Evolutionary conservation across 2,113 vertebrate genomes (phyloP).

Genomic region (Cryptotis parvus): DNA sequence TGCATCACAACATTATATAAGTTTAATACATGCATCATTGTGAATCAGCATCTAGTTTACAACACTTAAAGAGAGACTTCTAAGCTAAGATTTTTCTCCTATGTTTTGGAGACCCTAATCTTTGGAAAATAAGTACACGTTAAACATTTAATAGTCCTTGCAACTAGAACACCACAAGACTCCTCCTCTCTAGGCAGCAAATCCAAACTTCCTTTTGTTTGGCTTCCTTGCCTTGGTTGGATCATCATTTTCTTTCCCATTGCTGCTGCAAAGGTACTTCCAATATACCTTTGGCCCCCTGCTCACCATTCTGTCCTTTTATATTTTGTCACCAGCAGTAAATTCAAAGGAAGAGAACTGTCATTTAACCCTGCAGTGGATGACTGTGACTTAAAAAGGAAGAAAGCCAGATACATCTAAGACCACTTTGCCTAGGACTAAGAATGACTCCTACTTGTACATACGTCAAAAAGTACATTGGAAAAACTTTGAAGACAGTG

Average conservation of each 20-base stretch:
- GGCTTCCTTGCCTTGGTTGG: neutral
- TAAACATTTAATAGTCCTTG: neutral
- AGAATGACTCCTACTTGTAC: neutral
- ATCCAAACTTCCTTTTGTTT: neutral
- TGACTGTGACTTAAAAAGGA: slow-evolving; percentile 40
- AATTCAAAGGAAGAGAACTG: slow-evolving; percentile 37
- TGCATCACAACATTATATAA: too few relatives aligned
- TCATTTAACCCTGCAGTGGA: neutral
- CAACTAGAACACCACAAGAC: neutral
- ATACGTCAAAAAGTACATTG: slow-evolving; percentile 33
- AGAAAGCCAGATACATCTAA: slow-evolving; percentile 17
- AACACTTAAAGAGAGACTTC: neutral
- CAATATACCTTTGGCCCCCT: neutral
- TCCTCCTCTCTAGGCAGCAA: neutral
- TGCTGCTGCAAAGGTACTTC: neutral
- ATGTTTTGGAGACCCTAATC: neutral
- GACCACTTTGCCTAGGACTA: neutral
- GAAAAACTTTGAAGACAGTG: slow-evolving; percentile 58
- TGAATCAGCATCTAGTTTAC: too few relatives aligned
- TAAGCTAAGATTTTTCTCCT: neutral
- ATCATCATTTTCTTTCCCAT: neutral
- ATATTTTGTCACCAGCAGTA: slow-evolving; percentile 28
- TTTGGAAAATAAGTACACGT: too few relatives aligned
- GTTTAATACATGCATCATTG: too few relatives aligned
- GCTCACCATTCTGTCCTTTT: neutral